Conservation (phyloP, 2,797 vertebrate genomes). For the Hoplostethus mediterraneus region DNA sequence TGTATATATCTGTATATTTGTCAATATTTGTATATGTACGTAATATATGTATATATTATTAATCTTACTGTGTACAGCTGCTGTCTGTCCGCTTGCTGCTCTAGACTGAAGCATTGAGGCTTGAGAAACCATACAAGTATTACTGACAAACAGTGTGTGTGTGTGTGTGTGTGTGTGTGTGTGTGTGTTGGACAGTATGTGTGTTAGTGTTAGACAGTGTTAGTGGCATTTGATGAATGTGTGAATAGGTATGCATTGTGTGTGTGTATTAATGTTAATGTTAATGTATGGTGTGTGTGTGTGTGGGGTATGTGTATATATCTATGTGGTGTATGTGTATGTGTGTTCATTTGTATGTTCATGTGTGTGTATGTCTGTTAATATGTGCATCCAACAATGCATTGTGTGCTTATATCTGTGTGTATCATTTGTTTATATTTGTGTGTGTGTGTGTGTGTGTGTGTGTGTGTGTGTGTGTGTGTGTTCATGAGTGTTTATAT, state of each 20-base stretch:
- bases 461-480: conserved; percentile 22
- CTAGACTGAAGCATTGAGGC: conserved; percentile 5
- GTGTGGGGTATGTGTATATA: not conserved
- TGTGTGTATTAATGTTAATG: not conserved
- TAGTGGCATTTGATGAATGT: not conserved
- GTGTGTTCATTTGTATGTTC: not conserved
- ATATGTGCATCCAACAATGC: too few species aligned
- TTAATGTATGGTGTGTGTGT: too few species aligned
- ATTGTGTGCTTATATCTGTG: too few species aligned
- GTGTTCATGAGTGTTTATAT: conserved; percentile 4
- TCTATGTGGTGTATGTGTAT: conserved; percentile 4
- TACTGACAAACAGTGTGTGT: not conserved
- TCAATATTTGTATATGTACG: not conserved
- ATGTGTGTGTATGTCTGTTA: conserved; percentile 6
- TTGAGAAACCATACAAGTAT: not conserved
- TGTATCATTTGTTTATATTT: too few species aligned
- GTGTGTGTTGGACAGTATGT: conserved; percentile 14
- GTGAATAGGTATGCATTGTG: not conserved
- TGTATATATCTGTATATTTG: not conserved
- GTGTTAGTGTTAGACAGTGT: not conserved
- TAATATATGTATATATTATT: too few species aligned
- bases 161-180: conserved; percentile 20
- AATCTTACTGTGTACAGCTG: conserved; percentile 49
- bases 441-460: conserved; percentile 2
- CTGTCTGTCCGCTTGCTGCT: conserved; percentile 13